phyloP scores from a whole-genome alignment of 2,113 vertebrate genomes.

The Trogon melanurus region DNA sequence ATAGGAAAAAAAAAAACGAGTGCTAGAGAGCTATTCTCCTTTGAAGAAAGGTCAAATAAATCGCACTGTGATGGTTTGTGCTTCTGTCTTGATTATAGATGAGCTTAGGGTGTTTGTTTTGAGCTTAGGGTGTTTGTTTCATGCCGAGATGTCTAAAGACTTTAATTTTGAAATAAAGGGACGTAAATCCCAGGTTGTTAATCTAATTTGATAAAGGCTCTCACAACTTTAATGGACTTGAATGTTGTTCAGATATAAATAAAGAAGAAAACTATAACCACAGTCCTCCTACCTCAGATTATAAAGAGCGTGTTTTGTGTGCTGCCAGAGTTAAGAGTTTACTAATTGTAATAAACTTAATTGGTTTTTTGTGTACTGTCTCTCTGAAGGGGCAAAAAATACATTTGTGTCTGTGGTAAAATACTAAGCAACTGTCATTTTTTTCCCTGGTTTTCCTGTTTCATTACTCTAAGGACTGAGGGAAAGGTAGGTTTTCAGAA shows the following conservation, averaged over 20 bases:
- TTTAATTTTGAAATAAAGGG: not conserved
- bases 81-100: not conserved
- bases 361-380: not conserved
- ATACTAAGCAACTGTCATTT: not conserved
- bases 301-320: not conserved
- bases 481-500: not conserved
- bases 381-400: accelerated
- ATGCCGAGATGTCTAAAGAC: not conserved
- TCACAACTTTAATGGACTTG: not conserved
- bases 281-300: not conserved
- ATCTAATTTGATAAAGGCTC: not conserved
- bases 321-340: not conserved
- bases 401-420: not conserved
- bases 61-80: not conserved
- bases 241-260: not conserved
- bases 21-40: not conserved
- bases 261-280: not conserved
- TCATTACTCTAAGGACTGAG: not conserved
- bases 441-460: not conserved
- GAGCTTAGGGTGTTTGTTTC: not conserved
- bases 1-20: not conserved
- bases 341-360: not conserved
- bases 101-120: not conserved
- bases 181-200: not conserved
- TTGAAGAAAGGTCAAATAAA: not conserved